Conservation (phyloP, 2,888 invertebrate species). For the Melinaea menophilus region DNA sequence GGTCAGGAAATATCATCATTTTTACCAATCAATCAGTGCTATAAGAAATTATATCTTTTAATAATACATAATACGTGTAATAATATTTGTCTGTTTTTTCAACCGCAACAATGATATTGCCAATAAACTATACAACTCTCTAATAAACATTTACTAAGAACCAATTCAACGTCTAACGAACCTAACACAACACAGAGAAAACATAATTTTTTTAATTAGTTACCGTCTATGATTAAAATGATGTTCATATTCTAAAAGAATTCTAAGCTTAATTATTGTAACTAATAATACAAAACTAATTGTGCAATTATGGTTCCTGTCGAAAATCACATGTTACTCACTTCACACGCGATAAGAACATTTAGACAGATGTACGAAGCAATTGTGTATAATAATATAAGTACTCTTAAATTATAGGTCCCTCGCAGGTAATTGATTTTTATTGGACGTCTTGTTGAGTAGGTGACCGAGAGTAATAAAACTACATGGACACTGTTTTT, state of each 20-base stretch:
- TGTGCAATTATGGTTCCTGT: conserved; percentile 22
- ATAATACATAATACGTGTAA: too few species aligned
- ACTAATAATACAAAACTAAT: conserved; percentile 3
- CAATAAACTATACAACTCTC: too few species aligned
- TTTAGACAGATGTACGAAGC: conserved; percentile 45
- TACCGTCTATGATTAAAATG: too few species aligned
- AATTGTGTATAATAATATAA: conserved; percentile 34
- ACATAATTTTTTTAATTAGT: too few species aligned
- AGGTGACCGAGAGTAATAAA: conserved; percentile 8
- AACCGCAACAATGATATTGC: too few species aligned
- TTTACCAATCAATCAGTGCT: too few species aligned
- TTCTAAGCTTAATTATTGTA: conserved; percentile 6
- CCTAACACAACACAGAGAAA: too few species aligned
- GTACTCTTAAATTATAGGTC: conserved; percentile 44
- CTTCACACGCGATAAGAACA: conserved; percentile 52
- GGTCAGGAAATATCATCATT: too few species aligned
- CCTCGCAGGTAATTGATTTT: conserved; percentile 49
- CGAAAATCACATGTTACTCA: conserved; percentile 29
- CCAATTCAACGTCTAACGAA: too few species aligned
- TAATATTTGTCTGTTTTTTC: too few species aligned
- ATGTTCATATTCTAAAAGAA: neutral
- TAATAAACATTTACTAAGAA: too few species aligned
- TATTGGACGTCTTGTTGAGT: conserved; percentile 34
- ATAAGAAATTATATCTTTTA: too few species aligned
- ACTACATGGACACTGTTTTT: neutral